Evolutionary conservation across 2,888 invertebrate species (phyloP).

Genomic region (Aspidiotus destructor): DNA sequence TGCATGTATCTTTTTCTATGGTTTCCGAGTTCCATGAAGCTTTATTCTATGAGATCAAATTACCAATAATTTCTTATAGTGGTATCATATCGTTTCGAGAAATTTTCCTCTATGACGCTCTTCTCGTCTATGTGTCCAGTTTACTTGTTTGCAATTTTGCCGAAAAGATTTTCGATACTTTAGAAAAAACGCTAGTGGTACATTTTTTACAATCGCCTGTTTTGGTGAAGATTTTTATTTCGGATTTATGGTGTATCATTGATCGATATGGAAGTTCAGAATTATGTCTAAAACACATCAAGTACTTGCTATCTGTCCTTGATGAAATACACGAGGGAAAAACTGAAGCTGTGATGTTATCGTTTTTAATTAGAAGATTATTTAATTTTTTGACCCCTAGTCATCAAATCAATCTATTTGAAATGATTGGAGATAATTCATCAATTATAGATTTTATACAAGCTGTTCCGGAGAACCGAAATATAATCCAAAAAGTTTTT

Average conservation of each 20-base stretch:
- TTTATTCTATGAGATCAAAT: slow-evolving; percentile 13
- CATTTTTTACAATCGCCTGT: slow-evolving; percentile 8
- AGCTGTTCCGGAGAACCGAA: neutral
- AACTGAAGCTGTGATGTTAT: neutral
- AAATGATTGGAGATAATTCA: neutral
- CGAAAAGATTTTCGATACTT: neutral
- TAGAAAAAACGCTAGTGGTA: slow-evolving; percentile 8
- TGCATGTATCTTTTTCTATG: slow-evolving; percentile 1
- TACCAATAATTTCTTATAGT: neutral
- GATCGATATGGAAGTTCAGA: slow-evolving; percentile 20
- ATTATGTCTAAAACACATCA: slow-evolving; percentile 13
- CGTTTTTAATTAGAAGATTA: slow-evolving; percentile 3
- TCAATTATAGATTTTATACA: neutral
- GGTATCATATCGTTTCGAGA: neutral
- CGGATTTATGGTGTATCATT: slow-evolving; percentile 23
- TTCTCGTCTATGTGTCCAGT: slow-evolving; percentile 4
- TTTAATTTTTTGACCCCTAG: slow-evolving; percentile 10
- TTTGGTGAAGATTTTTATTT: neutral
- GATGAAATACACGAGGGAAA: slow-evolving; percentile 3
- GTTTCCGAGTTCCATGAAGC: neutral
- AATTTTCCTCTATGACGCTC: slow-evolving; percentile 16
- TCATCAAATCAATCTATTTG: slow-evolving; percentile 12
- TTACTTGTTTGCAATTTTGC: slow-evolving; percentile 8
- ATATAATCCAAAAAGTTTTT: neutral
- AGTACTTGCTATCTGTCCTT: neutral